Conservation (phyloP, 2,797 vertebrate species). For the Myoxocephalus aenaeus region DNA sequence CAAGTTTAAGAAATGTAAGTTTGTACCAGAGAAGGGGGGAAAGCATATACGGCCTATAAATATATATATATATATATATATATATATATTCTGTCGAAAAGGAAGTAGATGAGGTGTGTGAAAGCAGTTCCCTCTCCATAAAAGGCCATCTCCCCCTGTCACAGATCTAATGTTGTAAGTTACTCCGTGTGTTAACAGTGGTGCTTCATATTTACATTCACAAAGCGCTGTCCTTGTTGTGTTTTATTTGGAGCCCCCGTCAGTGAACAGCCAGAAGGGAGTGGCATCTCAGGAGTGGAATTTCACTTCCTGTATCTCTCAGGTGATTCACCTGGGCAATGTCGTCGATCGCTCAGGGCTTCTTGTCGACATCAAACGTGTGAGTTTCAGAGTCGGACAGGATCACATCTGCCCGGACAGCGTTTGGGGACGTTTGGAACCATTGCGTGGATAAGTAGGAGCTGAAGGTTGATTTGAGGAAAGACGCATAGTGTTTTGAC, state of each 20-base stretch:
- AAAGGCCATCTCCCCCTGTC: background rate
- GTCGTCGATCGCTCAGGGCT: slow-evolving; percentile 11
- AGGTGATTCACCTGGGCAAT: slow-evolving; percentile 78
- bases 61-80: background rate
- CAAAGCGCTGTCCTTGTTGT: background rate
- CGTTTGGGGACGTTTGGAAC: background rate
- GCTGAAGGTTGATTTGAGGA: background rate
- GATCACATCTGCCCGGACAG: background rate
- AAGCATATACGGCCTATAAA: background rate
- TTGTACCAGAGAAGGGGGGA: background rate
- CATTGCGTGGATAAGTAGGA: background rate
- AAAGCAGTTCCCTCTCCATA: background rate
- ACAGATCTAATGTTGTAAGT: background rate
- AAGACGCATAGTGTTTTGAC: background rate
- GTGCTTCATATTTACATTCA: background rate
- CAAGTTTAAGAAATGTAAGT: background rate
- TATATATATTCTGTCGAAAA: too few relatives aligned
- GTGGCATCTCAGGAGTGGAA: slow-evolving; percentile 70
- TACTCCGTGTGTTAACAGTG: background rate
- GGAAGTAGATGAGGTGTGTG: background rate
- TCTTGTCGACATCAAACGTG: slow-evolving; percentile 30
- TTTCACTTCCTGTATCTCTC: slow-evolving; percentile 89
- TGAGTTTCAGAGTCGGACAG: slow-evolving; percentile 8
- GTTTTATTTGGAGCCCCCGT: background rate
- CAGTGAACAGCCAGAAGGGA: slow-evolving; percentile 52